These are phyloP conservation scores for Barnardius zonarius DNA, from an alignment of 2,113 vertebrate species.

Conservation along the genomic window DNA sequence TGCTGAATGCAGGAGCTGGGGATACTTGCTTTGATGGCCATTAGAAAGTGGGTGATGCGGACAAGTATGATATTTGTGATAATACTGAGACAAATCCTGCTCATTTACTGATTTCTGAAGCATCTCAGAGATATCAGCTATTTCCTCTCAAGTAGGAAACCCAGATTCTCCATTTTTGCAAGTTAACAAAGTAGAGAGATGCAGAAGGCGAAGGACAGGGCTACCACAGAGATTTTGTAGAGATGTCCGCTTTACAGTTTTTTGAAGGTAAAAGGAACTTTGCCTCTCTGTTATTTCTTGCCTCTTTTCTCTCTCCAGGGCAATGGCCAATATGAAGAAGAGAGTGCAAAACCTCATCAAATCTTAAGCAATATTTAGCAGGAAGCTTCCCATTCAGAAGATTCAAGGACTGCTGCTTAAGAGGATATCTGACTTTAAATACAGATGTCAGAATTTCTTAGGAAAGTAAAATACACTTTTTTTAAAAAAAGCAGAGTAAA, in stretches of 20 bases:
- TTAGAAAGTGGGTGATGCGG: rapidly evolving
- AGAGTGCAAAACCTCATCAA: neutral
- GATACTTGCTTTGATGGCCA: neutral
- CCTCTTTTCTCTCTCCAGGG: neutral
- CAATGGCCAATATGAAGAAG: neutral
- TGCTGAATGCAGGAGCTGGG: neutral
- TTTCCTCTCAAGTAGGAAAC: neutral
- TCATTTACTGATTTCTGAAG: neutral
- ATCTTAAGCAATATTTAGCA: neutral
- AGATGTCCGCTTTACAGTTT: neutral
- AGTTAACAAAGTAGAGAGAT: neutral
- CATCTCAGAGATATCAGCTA: neutral
- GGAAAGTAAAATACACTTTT: neutral
- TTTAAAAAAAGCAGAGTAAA: neutral
- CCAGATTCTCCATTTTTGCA: neutral
- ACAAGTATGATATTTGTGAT: neutral
- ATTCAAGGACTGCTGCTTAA: neutral
- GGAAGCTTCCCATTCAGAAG: neutral
- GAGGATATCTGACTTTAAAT: neutral
- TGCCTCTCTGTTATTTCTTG: neutral
- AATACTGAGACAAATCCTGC: neutral
- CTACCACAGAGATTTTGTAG: neutral
- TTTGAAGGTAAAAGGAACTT: neutral
- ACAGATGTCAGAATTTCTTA: neutral
- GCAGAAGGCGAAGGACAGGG: neutral